Conservation (phyloP, 2,113 vertebrate genomes). For the Emydura subglobosa region DNA sequence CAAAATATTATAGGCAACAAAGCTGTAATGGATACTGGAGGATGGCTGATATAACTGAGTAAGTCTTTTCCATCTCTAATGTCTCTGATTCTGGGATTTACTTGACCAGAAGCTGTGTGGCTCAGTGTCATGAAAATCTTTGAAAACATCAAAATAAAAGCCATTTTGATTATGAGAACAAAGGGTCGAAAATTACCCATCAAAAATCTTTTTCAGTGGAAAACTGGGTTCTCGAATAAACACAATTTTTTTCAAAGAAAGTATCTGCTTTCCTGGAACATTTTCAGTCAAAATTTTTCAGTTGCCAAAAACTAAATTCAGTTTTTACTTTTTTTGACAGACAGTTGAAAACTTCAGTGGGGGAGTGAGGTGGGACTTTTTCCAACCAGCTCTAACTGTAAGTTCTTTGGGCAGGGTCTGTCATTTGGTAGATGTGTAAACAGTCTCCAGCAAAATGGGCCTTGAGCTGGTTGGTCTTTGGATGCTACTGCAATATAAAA, state of each 20-base stretch:
- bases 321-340: background rate
- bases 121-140: background rate
- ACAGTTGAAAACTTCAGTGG: background rate
- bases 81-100: background rate
- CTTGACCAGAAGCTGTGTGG: background rate
- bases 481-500: background rate
- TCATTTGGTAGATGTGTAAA: background rate
- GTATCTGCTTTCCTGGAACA: background rate
- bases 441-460: background rate
- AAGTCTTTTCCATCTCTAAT: background rate
- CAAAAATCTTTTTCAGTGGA: background rate
- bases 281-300: background rate
- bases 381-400: background rate
- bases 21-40: background rate
- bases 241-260: background rate
- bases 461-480: background rate
- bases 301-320: background rate
- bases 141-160: background rate
- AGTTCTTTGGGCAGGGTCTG: background rate
- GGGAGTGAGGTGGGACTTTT: background rate
- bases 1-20: background rate
- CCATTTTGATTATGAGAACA: background rate
- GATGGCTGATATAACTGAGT: background rate
- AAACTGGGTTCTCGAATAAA: background rate
- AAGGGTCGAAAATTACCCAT: background rate